Conservation (phyloP, 1,140 invertebrate species). For the Trachymyrmex septentrionalis region DNA sequence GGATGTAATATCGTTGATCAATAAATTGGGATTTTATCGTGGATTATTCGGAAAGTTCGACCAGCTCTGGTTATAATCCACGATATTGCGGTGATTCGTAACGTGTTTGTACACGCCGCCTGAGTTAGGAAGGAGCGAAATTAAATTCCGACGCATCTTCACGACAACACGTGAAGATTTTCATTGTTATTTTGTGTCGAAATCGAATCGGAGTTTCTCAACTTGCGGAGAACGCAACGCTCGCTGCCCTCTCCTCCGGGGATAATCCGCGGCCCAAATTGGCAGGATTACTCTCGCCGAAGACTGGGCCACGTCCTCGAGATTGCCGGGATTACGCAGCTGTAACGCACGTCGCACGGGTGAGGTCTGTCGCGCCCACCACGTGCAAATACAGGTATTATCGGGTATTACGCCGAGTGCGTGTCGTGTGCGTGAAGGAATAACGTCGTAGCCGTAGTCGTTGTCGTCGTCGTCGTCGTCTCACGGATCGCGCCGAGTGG, state of each 20-base stretch:
- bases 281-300: constrained; percentile 78
- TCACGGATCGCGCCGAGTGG: constrained; percentile 16
- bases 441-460: background rate
- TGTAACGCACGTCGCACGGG: constrained; percentile 69
- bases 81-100: background rate
- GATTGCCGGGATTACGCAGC: constrained; percentile 81
- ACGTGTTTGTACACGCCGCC: background rate
- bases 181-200: constrained; percentile 11
- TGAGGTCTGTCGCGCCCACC: constrained; percentile 38
- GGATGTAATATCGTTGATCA: background rate
- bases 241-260: constrained; percentile 39
- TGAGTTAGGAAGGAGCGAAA: background rate
- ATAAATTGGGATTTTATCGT: background rate
- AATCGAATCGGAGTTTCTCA: constrained; percentile 64
- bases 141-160: constrained; percentile 31
- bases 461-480: background rate
- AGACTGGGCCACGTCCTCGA: constrained; percentile 79
- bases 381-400: constrained; percentile 78
- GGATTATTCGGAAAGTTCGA: background rate
- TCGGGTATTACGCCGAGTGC: constrained; percentile 73
- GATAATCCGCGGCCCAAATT: constrained; percentile 81
- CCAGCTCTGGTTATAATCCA: background rate
- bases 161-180: background rate
- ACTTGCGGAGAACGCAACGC: constrained; percentile 32
- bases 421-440: constrained; percentile 60